Conservation (phyloP, 92 coral and sea anemone genomes). For the Epizoanthus fatuus region DNA sequence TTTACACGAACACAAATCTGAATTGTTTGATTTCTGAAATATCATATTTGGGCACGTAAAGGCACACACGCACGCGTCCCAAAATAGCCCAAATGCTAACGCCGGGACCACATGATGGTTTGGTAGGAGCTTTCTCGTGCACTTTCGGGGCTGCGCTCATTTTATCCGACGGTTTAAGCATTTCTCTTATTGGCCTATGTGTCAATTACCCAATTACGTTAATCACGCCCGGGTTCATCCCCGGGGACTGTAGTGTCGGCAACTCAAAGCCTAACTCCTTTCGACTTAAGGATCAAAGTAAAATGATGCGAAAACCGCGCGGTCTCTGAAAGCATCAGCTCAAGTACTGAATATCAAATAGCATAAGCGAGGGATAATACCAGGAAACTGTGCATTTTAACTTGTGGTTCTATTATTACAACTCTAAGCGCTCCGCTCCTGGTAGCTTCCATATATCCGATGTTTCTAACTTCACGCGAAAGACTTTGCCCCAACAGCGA, state of each 20-base stretch:
- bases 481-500: neutral
- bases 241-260: constrained; percentile 76
- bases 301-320: constrained; percentile 72
- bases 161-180: neutral
- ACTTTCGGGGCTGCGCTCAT: neutral
- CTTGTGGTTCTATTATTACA: neutral
- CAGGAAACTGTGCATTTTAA: neutral
- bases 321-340: constrained; percentile 22
- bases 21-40: constrained; percentile 8
- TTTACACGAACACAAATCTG: constrained; percentile 23
- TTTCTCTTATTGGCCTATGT: constrained; percentile 2
- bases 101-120: neutral
- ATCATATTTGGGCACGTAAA: constrained; percentile 3
- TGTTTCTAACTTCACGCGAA: neutral
- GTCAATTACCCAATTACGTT: constrained; percentile 12
- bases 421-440: neutral
- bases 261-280: constrained; percentile 72
- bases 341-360: constrained; percentile 21
- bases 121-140: neutral
- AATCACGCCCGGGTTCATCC: constrained; percentile 14
- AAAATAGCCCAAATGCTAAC: neutral
- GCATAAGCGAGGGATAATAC: neutral
- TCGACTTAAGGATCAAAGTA: constrained; percentile 84
- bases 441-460: neutral
- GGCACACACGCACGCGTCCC: neutral